phyloP scores from a whole-genome alignment of 2,797 vertebrate genomes.

The Paratrypauchen microcephalus region DNA sequence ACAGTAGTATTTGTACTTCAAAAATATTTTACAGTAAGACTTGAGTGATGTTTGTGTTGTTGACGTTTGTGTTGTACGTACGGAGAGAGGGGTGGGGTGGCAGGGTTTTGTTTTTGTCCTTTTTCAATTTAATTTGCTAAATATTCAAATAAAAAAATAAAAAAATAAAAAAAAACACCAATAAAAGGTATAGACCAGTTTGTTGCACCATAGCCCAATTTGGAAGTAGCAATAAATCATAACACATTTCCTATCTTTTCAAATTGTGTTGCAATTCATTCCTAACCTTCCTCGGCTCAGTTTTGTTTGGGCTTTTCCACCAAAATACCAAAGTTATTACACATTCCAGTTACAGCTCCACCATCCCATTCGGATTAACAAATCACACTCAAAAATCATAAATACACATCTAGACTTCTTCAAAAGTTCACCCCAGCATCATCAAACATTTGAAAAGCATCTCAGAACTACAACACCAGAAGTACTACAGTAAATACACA shows the following conservation, averaged over 20 bases:
- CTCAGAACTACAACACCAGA: conserved; percentile 38
- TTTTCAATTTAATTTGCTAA: too few relatives aligned
- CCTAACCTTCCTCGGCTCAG: conserved; percentile 39
- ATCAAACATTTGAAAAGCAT: conserved; percentile 41
- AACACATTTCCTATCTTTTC: conserved; percentile 9
- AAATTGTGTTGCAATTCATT: conserved; percentile 25
- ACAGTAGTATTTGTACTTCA: neutral
- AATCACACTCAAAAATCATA: conserved; percentile 39
- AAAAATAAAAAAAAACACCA: too few relatives aligned
- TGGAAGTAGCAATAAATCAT: conserved; percentile 12
- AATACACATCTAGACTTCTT: conserved; percentile 46
- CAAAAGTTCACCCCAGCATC: conserved; percentile 41
- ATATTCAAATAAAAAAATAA: too few relatives aligned
- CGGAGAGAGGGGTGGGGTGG: too few relatives aligned
- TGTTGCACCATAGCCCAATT: conserved; percentile 3
- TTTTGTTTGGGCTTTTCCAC: conserved; percentile 56
- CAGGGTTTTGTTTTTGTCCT: neutral
- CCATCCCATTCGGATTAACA: conserved; percentile 37
- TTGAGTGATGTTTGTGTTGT: too few relatives aligned
- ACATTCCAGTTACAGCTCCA: conserved; percentile 54
- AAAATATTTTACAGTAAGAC: neutral
- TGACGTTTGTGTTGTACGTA: neutral
- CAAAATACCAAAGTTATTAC: conserved; percentile 62
- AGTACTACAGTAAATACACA: conserved; percentile 54
- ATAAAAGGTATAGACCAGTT: neutral